These are phyloP conservation scores for Aegithalos caudatus DNA, from an alignment of 2,113 vertebrate species.

Conservation along the genomic window DNA sequence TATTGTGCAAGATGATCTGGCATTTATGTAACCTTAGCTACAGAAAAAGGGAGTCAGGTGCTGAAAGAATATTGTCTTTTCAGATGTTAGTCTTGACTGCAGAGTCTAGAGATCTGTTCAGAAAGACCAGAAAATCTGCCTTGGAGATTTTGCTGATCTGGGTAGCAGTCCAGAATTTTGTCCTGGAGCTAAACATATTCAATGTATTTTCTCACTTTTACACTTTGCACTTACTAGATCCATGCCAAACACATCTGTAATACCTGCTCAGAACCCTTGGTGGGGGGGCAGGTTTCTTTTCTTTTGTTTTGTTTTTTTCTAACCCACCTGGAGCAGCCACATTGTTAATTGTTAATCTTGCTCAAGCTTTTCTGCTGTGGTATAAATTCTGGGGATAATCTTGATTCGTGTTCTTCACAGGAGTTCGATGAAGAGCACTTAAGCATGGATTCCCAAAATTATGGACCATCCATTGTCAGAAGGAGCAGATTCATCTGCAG, in stretches of 20 bases:
- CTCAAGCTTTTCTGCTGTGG: not conserved
- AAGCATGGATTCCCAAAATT: not conserved
- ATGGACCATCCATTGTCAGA: not conserved
- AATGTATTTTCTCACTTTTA: not conserved
- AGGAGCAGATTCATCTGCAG: not conserved
- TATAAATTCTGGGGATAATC: slow-evolving; percentile 10
- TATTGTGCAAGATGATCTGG: not conserved
- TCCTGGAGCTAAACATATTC: not conserved
- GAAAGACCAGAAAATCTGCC: not conserved
- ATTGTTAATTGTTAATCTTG: not conserved
- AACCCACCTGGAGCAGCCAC: not conserved
- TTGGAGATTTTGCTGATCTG: not conserved
- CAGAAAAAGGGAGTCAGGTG: not conserved
- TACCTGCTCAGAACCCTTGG: not conserved
- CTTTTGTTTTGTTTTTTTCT: not conserved
- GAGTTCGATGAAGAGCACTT: not conserved
- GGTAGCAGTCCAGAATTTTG: not conserved
- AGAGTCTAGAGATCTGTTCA: not conserved
- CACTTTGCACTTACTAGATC: not conserved
- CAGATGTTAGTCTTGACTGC: not conserved
- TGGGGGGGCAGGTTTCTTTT: no score
- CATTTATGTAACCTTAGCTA: not conserved
- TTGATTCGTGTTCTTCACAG: not conserved
- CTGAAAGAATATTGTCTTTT: not conserved
- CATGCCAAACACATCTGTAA: not conserved